These are phyloP conservation scores for Troilus luridus DNA, from an alignment of 2,888 invertebrate genomes.

Conservation along the genomic window DNA sequence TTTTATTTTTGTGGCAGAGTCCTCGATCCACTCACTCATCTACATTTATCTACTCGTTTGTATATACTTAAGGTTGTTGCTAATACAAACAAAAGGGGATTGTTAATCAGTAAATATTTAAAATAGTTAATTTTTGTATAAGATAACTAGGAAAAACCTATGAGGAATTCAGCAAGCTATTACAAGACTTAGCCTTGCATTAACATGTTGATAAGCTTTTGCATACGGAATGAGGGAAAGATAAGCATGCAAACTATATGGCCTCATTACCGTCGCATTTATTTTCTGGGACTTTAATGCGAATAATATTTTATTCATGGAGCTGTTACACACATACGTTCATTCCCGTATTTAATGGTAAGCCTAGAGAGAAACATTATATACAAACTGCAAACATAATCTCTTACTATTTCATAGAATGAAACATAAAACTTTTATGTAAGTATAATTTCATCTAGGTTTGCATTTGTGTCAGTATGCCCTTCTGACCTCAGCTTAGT, in stretches of 20 bases:
- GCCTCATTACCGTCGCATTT: background rate
- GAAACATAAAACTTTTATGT: too few species aligned
- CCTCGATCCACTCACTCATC: too few species aligned
- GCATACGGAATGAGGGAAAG: background rate
- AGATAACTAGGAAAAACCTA: background rate
- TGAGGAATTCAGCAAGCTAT: background rate
- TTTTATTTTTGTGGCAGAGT: too few species aligned
- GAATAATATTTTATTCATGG: background rate
- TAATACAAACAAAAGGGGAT: too few species aligned
- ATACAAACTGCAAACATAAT: too few species aligned
- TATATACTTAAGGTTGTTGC: too few species aligned
- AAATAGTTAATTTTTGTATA: background rate
- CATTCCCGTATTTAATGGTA: too few species aligned
- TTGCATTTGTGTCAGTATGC: background rate
- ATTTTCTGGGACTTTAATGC: background rate
- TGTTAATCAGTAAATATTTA: too few species aligned
- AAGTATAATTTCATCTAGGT: too few species aligned
- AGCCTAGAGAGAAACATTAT: too few species aligned
- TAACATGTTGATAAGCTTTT: constrained; percentile 11
- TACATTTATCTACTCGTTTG: too few species aligned
- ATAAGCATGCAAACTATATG: background rate
- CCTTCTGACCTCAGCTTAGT: background rate
- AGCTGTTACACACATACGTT: background rate
- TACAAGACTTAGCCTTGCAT: background rate
- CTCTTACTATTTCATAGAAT: too few species aligned